phyloP scores from a whole-genome alignment of 2,888 invertebrate genomes.

The Osmoderma eremita region DNA sequence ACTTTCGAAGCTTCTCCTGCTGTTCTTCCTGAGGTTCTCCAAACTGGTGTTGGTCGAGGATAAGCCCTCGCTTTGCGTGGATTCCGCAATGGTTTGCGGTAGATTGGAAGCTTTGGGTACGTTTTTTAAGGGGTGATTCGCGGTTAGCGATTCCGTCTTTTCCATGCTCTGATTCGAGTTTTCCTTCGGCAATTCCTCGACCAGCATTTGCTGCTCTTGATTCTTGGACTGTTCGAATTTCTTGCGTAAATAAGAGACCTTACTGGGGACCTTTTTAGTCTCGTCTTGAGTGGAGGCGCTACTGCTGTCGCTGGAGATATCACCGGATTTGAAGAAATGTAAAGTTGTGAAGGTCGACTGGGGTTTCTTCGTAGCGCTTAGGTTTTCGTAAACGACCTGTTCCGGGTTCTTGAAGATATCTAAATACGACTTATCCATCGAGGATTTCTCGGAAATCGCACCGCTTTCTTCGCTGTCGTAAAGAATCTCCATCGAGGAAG shows the following conservation, averaged over 20 bases:
- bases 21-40: slow-evolving; percentile 37
- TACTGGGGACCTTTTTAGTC: background rate
- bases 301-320: slow-evolving; percentile 36
- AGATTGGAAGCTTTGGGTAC: slow-evolving; percentile 39
- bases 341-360: slow-evolving; percentile 28
- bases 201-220: background rate
- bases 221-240: slow-evolving; percentile 35
- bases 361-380: slow-evolving; percentile 26
- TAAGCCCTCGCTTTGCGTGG: background rate
- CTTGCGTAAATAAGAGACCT: slow-evolving; percentile 38
- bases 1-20: slow-evolving; percentile 52
- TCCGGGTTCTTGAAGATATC: slow-evolving; percentile 42
- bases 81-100: slow-evolving; percentile 14
- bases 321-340: slow-evolving; percentile 38
- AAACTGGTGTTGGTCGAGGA: slow-evolving; percentile 33
- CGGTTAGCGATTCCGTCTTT: slow-evolving; percentile 9
- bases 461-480: slow-evolving; percentile 41
- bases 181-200: background rate
- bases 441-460: slow-evolving; percentile 21
- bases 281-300: slow-evolving; percentile 25
- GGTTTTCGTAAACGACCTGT: slow-evolving; percentile 37
- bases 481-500: slow-evolving; percentile 43
- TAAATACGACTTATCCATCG: slow-evolving; percentile 35
- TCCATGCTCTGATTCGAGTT: background rate
- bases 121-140: slow-evolving; percentile 31